phyloP scores from a whole-genome alignment of 2,797 vertebrate genomes.

The Cyclura pinguis region DNA sequence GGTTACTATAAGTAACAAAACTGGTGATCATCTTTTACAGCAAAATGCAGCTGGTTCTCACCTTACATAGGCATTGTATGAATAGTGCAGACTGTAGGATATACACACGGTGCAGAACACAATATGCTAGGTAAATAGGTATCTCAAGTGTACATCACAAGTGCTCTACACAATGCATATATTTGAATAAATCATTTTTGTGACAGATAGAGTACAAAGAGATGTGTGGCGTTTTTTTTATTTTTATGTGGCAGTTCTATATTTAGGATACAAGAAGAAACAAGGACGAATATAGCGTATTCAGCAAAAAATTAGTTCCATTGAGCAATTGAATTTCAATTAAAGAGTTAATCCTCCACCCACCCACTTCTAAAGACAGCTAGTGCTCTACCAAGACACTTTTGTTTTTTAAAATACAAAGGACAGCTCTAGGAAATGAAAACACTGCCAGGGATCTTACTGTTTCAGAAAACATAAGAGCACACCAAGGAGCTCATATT shows the following conservation, averaged over 20 bases:
- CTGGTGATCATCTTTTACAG: background rate
- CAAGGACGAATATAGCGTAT: background rate
- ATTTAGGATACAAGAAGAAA: too few relatives aligned
- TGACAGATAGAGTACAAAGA: background rate
- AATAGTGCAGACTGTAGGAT: background rate
- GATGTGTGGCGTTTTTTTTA: background rate
- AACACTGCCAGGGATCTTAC: background rate
- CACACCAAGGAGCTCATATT: conserved; percentile 19
- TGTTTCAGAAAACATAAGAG: conserved; percentile 22
- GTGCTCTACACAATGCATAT: background rate
- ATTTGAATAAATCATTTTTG: background rate
- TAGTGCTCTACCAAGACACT: background rate
- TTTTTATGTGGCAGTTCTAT: background rate
- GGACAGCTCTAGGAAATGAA: background rate
- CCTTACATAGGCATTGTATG: background rate
- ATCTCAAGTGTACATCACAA: background rate
- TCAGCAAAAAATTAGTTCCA: conserved; percentile 7
- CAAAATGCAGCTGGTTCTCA: background rate
- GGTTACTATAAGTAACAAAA: background rate
- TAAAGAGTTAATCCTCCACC: background rate
- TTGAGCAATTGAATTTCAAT: conserved; percentile 22
- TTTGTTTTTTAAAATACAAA: conserved; percentile 29
- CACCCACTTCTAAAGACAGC: background rate
- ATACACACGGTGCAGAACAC: background rate
- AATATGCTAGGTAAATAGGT: background rate